phyloP scores from a whole-genome alignment of 2,888 invertebrate species.

The Gonocerus acuteangulatus region DNA sequence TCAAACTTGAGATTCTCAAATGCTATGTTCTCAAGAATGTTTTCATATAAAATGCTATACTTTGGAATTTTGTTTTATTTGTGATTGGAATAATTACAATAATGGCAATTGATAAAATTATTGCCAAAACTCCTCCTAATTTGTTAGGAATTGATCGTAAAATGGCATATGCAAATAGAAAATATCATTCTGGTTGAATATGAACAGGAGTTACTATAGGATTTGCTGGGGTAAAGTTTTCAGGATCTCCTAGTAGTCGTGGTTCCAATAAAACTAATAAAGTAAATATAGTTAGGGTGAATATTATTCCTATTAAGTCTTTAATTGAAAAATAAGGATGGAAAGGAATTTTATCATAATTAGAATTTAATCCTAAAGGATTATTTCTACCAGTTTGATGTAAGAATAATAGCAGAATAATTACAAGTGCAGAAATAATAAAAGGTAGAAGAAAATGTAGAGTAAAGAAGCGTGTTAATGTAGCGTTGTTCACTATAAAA shows the following conservation, averaged over 20 bases:
- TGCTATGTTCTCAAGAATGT: too few relatives aligned
- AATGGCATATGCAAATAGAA: slow-evolving; percentile 74
- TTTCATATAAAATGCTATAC: slow-evolving; percentile 54
- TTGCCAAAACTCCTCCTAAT: slow-evolving; percentile 63
- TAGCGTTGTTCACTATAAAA: slow-evolving; percentile 64
- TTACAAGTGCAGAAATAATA: slow-evolving; percentile 53
- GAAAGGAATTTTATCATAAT: slow-evolving; percentile 61
- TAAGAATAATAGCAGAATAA: slow-evolving; percentile 58
- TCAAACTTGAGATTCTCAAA: too few relatives aligned
- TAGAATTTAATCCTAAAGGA: slow-evolving; percentile 56
- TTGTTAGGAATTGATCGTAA: slow-evolving; percentile 73
- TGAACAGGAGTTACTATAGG: slow-evolving; percentile 62
- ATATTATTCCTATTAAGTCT: slow-evolving; percentile 55
- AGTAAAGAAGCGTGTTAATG: slow-evolving; percentile 61
- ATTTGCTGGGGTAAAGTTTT: slow-evolving; percentile 66
- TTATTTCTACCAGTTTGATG: slow-evolving; percentile 64
- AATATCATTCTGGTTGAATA: slow-evolving; percentile 80
- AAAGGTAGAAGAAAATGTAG: slow-evolving; percentile 50
- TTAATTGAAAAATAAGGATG: slow-evolving; percentile 59
- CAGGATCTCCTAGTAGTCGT: slow-evolving; percentile 58
- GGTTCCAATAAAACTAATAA: slow-evolving; percentile 51
- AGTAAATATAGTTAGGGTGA: slow-evolving; percentile 50
- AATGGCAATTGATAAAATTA: slow-evolving; percentile 60
- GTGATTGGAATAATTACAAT: slow-evolving; percentile 55
- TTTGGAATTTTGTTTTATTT: slow-evolving; percentile 46